Conservation (phyloP, 2,797 vertebrate species). For the Sebastes flavidus region DNA sequence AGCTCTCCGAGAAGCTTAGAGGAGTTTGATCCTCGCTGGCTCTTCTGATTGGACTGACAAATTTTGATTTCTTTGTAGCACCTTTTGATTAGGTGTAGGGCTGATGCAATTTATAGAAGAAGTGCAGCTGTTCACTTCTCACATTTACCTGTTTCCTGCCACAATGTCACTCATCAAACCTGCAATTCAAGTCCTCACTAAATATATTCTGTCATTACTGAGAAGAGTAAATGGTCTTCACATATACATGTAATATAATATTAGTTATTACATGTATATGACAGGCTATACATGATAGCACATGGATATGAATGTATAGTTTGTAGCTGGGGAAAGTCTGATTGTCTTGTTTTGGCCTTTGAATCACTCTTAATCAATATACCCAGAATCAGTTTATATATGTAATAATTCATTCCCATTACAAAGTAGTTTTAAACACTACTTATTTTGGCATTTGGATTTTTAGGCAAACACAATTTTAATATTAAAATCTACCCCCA, state of each 20-base stretch:
- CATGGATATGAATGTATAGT: slow-evolving; percentile 64
- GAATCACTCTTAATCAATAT: slow-evolving; percentile 18
- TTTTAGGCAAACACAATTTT: not conserved
- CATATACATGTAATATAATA: slow-evolving; percentile 74
- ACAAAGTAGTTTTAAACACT: not conserved
- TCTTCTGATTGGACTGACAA: slow-evolving; percentile 61
- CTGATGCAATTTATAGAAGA: slow-evolving; percentile 17
- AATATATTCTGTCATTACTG: slow-evolving; percentile 83
- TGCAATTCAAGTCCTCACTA: not conserved
- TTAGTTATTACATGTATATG: slow-evolving; percentile 75
- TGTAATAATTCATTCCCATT: slow-evolving; percentile 4
- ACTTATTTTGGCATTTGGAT: no score
- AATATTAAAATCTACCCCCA: not conserved
- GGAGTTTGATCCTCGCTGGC: slow-evolving; percentile 54
- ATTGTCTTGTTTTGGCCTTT: slow-evolving; percentile 60
- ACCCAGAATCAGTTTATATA: not conserved
- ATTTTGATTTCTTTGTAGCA: slow-evolving; percentile 42
- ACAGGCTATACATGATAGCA: slow-evolving; percentile 67
- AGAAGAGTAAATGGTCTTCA: slow-evolving; percentile 53
- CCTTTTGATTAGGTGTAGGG: slow-evolving; percentile 29
- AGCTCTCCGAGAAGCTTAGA: slow-evolving; percentile 67
- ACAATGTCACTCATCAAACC: not conserved
- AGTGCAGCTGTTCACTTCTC: slow-evolving; percentile 14
- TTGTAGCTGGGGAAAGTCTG: slow-evolving; percentile 51
- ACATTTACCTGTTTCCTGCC: not conserved